Evolutionary conservation across 2,888 invertebrate species (phyloP), one percentile per base, ranked within the genome.

Genomic region (Drosophila merina): DNA sequence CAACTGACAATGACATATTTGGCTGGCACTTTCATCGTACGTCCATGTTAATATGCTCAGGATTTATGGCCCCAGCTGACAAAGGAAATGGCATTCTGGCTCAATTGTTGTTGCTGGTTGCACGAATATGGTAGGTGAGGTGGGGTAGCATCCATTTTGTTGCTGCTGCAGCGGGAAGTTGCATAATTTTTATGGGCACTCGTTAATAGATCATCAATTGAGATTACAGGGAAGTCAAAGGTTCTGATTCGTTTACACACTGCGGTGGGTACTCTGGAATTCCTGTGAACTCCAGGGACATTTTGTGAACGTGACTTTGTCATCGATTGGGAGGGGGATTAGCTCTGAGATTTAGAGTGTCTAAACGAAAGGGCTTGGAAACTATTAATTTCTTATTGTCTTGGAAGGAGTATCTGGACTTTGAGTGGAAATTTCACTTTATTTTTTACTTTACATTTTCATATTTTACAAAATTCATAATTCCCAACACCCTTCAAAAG

Each of bases 21-120:
- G 86, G 77, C 83, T 84, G 76, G 79, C 79, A 83, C 87, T 85
- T 87, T 85, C 82, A 84, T 77, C 86, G 86, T 78, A 86, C 85
- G 75, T 85, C 84, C 85, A 85, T 83, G 88, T 88, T 88, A 85
- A 85, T 87, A 86, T 86, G 88, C 67, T 64, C 57, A 79, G 76
- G 88, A 86, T 86, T 86, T 86, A 86, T 86, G 70, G 76, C 72
- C 47, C 47, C 59, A 57, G 63, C 52, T 80, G 84, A 79, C 86
- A 83, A 82, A 87, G 86, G 87, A 87, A 83, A 83, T 86, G 79
- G 86, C 86, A 86, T 81, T 86, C 76, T 59, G 63, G 68, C 82
- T 72, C 69, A 75, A 63, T 50, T 58, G 62, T 55, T 56, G 62
- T 52, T 64, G 55, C 36, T 30, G 67, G 33, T 31, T 28, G 48